Conservation (phyloP, 2,888 invertebrate species). For the Cyclophora punctaria region DNA sequence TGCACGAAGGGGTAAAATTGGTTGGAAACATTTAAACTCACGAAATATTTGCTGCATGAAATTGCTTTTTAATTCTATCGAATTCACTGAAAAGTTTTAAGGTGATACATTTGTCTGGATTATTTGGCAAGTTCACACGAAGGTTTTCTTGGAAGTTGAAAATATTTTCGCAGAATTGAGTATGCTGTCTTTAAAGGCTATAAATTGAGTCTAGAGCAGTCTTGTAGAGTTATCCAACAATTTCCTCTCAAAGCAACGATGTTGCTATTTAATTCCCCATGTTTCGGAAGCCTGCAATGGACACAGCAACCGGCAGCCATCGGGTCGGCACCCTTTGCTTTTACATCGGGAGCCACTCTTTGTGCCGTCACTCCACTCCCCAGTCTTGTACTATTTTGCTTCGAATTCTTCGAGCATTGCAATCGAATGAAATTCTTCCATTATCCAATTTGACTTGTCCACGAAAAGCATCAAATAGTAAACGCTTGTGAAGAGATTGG, state of each 20-base stretch:
- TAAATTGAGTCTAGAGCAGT: no score
- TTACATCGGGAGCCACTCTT: conserved; percentile 13
- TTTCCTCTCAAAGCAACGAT: no score
- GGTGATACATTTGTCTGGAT: not conserved
- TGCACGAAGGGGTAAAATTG: conserved; percentile 15
- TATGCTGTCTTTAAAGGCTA: no score
- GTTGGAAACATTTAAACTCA: conserved; percentile 11
- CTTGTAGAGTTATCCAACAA: no score
- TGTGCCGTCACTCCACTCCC: conserved; percentile 17
- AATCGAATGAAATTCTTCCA: conserved; percentile 11
- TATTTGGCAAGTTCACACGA: not conserved
- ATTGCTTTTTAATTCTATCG: conserved; percentile 6
- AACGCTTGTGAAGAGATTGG: no score
- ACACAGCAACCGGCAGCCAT: conserved; percentile 11
- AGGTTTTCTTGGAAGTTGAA: no score
- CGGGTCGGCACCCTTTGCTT: conserved; percentile 14
- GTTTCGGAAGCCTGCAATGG: conserved; percentile 3
- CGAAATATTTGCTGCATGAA: conserved; percentile 8
- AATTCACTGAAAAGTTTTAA: not conserved
- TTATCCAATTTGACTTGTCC: conserved; percentile 10
- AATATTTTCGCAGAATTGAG: no score
- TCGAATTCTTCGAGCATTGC: conserved; percentile 1
- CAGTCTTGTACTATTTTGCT: conserved; percentile 8
- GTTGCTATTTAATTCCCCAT: no score
- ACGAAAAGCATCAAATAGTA: no score